Base-by-base conservation (phyloP, 1,140 invertebrate species). In the Grapholita molesta region DNA sequence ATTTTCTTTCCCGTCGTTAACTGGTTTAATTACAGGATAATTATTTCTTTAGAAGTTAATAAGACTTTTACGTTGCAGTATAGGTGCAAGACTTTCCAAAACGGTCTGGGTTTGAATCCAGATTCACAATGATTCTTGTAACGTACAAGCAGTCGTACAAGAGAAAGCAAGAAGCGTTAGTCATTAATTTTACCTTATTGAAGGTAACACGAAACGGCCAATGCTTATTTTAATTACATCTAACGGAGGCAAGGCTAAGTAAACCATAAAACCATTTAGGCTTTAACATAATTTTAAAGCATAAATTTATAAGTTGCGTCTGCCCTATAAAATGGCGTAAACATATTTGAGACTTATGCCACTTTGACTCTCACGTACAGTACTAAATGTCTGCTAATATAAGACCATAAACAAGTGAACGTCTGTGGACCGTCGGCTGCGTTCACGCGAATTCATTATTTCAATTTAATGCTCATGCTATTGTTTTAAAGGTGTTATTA, bases 1-100 rank as follows among this genome's bases (percentile, higher is more conserved):
- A 67, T 82, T 84, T 82, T 79, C 80, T 82, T 82, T 85, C 82
- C 80, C 75, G 81, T 78, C 70, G 35, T 75, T 38, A 23, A 65
- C 33, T 38, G 18, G 21, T 38, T 21, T 15, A 48, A 48, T 18
- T 6, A 21, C 42, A 7, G 18, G 42, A 48, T 48, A 48, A 21
- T 21, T 48, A 48, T 48, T 42, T 42, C 18, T 8, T 18, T 38
- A 38, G 35, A 38, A 38, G n/a, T 38, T 38, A 38, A 38, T 38
- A 38, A 12, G 9, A 38, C n/a, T n/a, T n/a, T n/a, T n/a, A n/a
- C n/a, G 33, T 35, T 12, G 0, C 12, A 33, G 35, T 38, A 38
- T 38, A 38, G 35, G 35, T n/a, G 11, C n/a, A 38, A 38, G n/a
- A n/a, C n/a, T 5, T n/a, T 38, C 35, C 35, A 38, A 2, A 38